A percentile compares a stretch with the other conserved stretches of the same genome.
phyloP scores from a whole-genome alignment of 1,140 invertebrate genomes.

The Magallana gigas region DNA sequence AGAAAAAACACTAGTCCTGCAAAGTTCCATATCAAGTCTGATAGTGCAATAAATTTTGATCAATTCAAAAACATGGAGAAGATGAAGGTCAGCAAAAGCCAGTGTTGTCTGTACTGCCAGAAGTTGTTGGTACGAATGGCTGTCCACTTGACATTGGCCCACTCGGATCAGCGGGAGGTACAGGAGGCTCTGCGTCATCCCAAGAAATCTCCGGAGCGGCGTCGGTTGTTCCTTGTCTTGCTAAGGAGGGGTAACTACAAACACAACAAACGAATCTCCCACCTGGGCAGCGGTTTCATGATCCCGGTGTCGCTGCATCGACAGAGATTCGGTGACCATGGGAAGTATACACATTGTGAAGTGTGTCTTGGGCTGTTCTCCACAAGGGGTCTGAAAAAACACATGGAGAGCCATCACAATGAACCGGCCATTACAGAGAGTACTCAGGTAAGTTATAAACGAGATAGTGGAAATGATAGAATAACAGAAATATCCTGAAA shows the following conservation, averaged over 20 bases:
- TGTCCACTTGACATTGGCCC: neutral
- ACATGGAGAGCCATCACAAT: neutral
- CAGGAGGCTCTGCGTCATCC: neutral
- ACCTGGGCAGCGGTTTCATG: neutral
- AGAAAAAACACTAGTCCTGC: neutral
- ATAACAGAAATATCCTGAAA: too few species aligned
- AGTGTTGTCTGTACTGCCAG: constrained; percentile 4
- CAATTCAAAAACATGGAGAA: neutral
- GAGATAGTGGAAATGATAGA: too few species aligned
- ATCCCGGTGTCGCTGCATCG: neutral
- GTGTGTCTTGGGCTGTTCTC: neutral
- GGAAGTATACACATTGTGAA: neutral
- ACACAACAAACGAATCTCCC: constrained; percentile 7
- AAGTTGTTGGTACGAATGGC: neutral
- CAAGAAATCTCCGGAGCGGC: neutral
- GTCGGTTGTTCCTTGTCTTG: neutral
- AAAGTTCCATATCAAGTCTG: neutral
- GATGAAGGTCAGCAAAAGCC: neutral
- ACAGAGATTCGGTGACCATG: neutral
- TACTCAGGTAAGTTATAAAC: neutral
- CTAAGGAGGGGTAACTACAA: neutral
- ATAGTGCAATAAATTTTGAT: neutral
- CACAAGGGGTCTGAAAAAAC: neutral
- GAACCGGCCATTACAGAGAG: neutral
- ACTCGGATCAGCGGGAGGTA: neutral